Conservation (phyloP, 92 coral and sea anemone genomes). For the Meandrina meandrites region DNA sequence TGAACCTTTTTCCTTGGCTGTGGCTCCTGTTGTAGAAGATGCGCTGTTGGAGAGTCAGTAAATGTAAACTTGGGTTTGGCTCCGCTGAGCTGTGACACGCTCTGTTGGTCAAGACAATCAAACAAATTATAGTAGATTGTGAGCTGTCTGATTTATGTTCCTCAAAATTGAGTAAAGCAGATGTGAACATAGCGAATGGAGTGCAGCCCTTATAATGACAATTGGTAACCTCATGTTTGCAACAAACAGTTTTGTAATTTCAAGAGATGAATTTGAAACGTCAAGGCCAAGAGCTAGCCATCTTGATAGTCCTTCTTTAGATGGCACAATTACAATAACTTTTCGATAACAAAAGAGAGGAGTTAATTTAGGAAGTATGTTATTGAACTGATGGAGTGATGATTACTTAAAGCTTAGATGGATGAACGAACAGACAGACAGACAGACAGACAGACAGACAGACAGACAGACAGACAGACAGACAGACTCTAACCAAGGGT, state of each 20-base stretch:
- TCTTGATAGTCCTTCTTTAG: no score
- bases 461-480: not conserved
- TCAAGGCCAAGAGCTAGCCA: no score
- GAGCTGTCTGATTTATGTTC: not conserved
- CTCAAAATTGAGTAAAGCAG: not conserved
- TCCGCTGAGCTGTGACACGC: conserved; percentile 65
- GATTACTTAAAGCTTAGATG: not conserved
- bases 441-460: not conserved
- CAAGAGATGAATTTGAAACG: no score
- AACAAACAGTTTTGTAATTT: not conserved
- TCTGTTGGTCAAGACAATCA: conserved; percentile 40
- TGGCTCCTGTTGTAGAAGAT: conserved; percentile 30
- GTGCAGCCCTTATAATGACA: not conserved
- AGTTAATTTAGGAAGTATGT: no score
- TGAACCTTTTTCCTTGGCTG: conserved; percentile 65
- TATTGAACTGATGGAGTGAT: no score
- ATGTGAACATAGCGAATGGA: not conserved
- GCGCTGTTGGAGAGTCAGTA: conserved; percentile 53
- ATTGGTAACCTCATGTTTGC: not conserved
- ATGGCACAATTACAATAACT: not conserved
- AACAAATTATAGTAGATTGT: not conserved
- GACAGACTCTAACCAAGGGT: conserved; percentile 59
- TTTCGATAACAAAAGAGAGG: no score
- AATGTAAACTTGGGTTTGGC: conserved; percentile 76
- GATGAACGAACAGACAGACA: not conserved